A percentile compares a stretch with the other conserved stretches of the same genome.
Conservation (phyloP, 2,888 invertebrate genomes). For the Drosophila testacea region DNA sequence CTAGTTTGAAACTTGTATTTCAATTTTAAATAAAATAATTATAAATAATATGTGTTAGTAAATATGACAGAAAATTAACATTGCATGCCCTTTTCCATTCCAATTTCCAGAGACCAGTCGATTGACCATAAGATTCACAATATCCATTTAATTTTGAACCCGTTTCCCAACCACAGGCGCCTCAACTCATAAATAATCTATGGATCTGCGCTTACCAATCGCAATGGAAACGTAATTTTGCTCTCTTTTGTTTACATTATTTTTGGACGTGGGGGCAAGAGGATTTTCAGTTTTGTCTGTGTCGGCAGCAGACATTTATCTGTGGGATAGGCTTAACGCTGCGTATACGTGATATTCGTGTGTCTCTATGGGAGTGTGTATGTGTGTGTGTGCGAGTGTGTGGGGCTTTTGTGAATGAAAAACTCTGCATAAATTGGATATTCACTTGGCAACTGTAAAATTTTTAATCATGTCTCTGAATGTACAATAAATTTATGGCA, state of each 20-base stretch:
- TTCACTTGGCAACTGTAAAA: conserved; percentile 30
- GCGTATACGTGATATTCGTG: conserved; percentile 48
- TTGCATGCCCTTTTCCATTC: conserved; percentile 32
- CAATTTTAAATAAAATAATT: background rate
- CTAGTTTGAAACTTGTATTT: background rate
- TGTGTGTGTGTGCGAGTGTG: conserved; percentile 18
- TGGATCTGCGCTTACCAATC: conserved; percentile 56
- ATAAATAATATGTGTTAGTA: conserved; percentile 35
- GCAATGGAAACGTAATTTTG: conserved; percentile 32
- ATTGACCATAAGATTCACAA: conserved; percentile 42
- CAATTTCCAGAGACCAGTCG: conserved; percentile 13
- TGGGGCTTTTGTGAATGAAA: conserved; percentile 20
- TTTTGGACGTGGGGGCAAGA: background rate
- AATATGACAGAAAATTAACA: conserved; percentile 36
- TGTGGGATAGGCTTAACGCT: conserved; percentile 36
- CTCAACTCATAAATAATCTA: conserved; percentile 61
- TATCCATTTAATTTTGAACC: conserved; percentile 27
- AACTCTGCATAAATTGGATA: conserved; percentile 33
- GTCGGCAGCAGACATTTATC: conserved; percentile 52
- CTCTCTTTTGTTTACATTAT: conserved; percentile 8
- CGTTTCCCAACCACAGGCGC: conserved; percentile 55
- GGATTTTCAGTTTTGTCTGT: conserved; percentile 37
- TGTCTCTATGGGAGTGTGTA: conserved; percentile 9
- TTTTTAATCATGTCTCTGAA: conserved; percentile 25
- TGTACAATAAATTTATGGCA: conserved; percentile 43